These are phyloP conservation scores for Platorchestia sp. DNA, from an alignment of 1,140 invertebrate genomes.

Conservation along the genomic window DNA sequence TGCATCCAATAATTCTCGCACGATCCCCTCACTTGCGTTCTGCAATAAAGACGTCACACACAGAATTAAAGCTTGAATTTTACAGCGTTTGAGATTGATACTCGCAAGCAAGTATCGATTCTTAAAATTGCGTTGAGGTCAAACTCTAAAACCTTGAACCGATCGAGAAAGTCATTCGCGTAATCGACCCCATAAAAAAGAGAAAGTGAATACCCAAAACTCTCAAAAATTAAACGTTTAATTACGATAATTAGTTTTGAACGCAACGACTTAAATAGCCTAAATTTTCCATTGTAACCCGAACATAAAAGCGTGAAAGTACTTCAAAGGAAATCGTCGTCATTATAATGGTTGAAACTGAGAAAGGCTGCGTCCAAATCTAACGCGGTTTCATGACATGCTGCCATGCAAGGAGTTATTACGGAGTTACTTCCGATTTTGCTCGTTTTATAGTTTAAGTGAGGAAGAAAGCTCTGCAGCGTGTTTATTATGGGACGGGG, in stretches of 20 bases:
- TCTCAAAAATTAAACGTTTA: background rate
- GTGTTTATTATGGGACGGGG: background rate
- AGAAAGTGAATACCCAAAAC: background rate
- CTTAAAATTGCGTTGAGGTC: background rate
- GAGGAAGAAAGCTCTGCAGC: background rate
- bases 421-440: background rate
- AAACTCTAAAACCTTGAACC: background rate
- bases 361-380: background rate
- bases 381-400: background rate
- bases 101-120: background rate
- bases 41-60: background rate
- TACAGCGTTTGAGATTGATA: background rate
- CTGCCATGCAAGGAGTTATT: background rate
- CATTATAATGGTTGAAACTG: background rate
- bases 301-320: background rate
- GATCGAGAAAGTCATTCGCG: background rate
- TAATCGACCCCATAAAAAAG: background rate
- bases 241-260: background rate
- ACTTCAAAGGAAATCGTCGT: background rate
- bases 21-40: background rate
- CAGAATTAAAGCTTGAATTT: background rate
- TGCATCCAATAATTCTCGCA: background rate
- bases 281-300: background rate
- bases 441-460: background rate
- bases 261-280: background rate